Percentiles rank a stretch among this genome's conserved stretches.
Conservation (phyloP, 2,888 invertebrate genomes). For the Deilephila porcellus region DNA sequence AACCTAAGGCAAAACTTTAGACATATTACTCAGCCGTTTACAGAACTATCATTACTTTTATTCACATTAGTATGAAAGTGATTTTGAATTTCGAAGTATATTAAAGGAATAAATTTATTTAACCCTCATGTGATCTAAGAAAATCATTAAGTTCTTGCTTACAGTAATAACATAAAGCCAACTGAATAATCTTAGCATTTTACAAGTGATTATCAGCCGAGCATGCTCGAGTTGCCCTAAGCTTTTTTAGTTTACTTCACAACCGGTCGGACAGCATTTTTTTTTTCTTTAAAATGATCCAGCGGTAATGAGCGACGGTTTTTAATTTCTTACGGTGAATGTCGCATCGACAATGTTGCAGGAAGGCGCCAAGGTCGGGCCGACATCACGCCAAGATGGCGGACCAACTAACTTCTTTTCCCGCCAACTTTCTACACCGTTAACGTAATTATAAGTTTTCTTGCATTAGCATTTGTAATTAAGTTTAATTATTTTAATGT, state of each 20-base stretch:
- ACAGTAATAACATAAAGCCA: neutral
- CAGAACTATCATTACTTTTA: neutral
- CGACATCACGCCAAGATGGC: constrained; percentile 51
- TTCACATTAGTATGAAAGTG: no score
- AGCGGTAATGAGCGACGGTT: constrained; percentile 24
- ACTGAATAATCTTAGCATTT: constrained; percentile 21
- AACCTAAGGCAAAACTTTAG: neutral
- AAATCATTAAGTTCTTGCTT: no score
- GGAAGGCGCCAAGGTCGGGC: constrained; percentile 53
- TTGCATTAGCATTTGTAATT: neutral
- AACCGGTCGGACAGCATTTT: constrained; percentile 14
- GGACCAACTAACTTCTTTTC: constrained; percentile 44
- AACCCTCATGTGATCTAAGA: no score
- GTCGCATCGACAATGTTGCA: constrained; percentile 34
- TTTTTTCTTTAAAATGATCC: constrained; percentile 14
- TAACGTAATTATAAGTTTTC: neutral
- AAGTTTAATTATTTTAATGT: neutral
- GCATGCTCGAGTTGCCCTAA: constrained; percentile 20
- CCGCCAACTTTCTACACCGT: constrained; percentile 49
- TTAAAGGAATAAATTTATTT: no score
- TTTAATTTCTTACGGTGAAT: constrained; percentile 27
- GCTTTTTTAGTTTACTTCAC: constrained; percentile 5
- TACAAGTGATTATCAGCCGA: constrained; percentile 7
- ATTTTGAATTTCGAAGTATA: no score
- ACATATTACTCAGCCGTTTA: neutral